Evolutionary conservation across 2,888 invertebrate species (phyloP).

Genomic region (Heliconius cydno): DNA sequence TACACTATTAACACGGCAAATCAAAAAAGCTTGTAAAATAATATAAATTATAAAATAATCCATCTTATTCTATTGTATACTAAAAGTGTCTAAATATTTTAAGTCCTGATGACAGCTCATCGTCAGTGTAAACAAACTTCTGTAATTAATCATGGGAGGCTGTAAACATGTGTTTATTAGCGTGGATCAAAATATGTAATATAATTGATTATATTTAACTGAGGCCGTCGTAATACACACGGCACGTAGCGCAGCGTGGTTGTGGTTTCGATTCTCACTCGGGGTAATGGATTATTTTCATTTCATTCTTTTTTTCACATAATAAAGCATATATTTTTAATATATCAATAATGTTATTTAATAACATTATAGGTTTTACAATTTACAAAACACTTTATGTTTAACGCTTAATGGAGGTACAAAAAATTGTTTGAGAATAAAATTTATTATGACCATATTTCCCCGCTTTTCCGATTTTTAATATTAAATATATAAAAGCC

Average conservation of each 20-base stretch:
- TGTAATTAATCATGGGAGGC: slow-evolving; percentile 30
- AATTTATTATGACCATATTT: too few species aligned
- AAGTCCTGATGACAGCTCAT: slow-evolving; percentile 2
- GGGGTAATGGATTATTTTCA: neutral
- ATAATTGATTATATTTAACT: slow-evolving; percentile 27
- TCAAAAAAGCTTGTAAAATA: too few species aligned
- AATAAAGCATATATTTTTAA: too few species aligned
- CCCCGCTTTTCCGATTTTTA: too few species aligned
- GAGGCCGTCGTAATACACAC: neutral
- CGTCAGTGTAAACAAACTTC: slow-evolving; percentile 25
- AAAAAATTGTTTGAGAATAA: too few species aligned
- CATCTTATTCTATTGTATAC: slow-evolving; percentile 16
- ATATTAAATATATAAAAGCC: too few species aligned
- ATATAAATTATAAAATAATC: neutral
- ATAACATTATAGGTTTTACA: too few species aligned
- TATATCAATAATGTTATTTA: too few species aligned
- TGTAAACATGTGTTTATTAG: slow-evolving; percentile 25
- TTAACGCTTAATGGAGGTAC: neutral
- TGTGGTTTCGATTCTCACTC: neutral
- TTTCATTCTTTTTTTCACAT: too few species aligned
- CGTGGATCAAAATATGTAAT: slow-evolving; percentile 9
- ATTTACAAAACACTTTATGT: too few species aligned
- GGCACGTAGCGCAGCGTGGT: neutral
- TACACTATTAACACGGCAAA: too few species aligned
- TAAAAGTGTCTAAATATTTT: slow-evolving; percentile 23